Base-by-base conservation (phyloP, 2,888 invertebrate genomes). In the Luffia ferchaultella region DNA sequence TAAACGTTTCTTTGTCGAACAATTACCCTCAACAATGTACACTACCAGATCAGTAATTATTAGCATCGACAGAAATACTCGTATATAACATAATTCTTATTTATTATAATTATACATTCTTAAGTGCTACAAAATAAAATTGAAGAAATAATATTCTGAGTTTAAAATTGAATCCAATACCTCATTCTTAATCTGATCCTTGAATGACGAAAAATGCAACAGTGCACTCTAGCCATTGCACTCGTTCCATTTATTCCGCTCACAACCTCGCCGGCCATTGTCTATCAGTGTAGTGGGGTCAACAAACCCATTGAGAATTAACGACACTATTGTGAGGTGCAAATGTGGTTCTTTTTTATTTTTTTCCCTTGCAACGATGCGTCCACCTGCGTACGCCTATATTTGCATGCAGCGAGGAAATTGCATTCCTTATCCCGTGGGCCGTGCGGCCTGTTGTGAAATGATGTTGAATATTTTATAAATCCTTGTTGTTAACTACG, bases 221-320 rank as follows among this genome's bases (percentile, higher is more conserved):
- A n/a, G n/a, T n/a, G n/a, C n/a, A n/a, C 30, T 12, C 12, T 30
- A 30, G 5, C 5, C 5, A 12, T 30, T 30, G 30, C 30, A 30
- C 30, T 30, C 12, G 30, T n/a, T n/a, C 68, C 70, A 79, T 80
- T 79, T 64, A 83, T 80, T 79, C 80, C 65, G 63, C 78, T 73
- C 80, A 78, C 80, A 79, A 70, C 70, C 62, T 68, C 78, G 72
- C 73, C 76, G 70, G 73, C 77, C 79, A 83, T 83, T 82, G 82
- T 83, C 82, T 83, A 80, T 79, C 78, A 78, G 73, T 66, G 63
- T 63, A 61, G 64, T 48, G 67, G 65, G 82, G 69, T 77, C 75
- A 67, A 61, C 60, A 72, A 74, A 71, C 80, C 67, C 72, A 73
- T 79, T 76, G 73, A 79, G 73, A 75, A 80, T 76, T 82, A 78